Evolutionary conservation across 2,113 vertebrate species (phyloP), one percentile per base, ranked within the genome.

Genomic region (Ameiurus melas): DNA sequence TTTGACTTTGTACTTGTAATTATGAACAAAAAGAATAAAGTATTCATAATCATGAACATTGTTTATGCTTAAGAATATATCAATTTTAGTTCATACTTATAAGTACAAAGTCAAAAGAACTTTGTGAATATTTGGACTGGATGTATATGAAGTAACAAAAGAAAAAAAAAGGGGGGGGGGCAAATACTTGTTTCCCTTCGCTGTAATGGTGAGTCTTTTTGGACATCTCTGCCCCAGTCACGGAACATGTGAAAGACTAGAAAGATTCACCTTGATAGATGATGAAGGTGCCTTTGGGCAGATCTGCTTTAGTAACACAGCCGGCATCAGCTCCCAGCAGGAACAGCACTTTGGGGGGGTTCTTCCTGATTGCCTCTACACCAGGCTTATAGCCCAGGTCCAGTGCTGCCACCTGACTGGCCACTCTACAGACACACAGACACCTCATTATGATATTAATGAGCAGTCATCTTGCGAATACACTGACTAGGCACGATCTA

Each of bases 311-410:
- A 80, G 96, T 98, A 92, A 99, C 90, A 92, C 97, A 98, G 85
- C 96, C 97, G 0, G 94, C 95, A 91, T 99, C 98, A 62, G 98
- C 98, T 92, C 98, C 98, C 71, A 99, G 91, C 60, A 99, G 95
- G 93, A 97, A 99, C 53, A 99, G 84, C 7, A 98, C 94, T 95
- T 98, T 98, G 70, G 98, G 98, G 66, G 97, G 97, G 87, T 94
- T 96, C 85, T 96, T 97, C 78, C 97, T 95, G 93, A 99, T 96
- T 82, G 95, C 94, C 5, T 99, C 97, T 25, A 99, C 97, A n/a
- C 98, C 98, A 73, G 98, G 95, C 92, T 98, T 98, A 95, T 98
- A 99, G 70, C 98, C 98, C 89, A 99, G 94, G 91, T 99, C 98
- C 92, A 99, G 93, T 25, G 98, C 98, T 92, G 98, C 98, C 16